Evolutionary conservation across 1,140 invertebrate genomes (phyloP), one percentile per base, ranked within the genome.

Genomic region (Ips nitidus): DNA sequence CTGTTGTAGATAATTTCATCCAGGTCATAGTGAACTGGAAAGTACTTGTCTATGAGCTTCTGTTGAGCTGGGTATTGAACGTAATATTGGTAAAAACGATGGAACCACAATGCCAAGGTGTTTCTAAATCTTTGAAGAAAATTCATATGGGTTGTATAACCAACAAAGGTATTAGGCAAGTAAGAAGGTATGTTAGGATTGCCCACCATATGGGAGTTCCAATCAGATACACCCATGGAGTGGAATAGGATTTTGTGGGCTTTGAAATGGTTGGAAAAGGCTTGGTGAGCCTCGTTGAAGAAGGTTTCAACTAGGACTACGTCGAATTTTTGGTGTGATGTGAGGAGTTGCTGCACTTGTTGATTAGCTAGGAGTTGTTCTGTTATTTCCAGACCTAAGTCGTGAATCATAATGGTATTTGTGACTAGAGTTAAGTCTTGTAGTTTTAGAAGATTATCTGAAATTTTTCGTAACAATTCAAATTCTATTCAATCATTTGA

Each of bases 301-400:
- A 84, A 83, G 5, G 79, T 74, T 47, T 82, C 80, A 4, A 81
- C 67, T 5, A 84, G 71, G 2, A 84, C 78, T 0, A 83, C 45
- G 76, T 85, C 83, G 66, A 78, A 85, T n/a, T 81, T 78, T 70
- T 83, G 80, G 3, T 75, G 69, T 0, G 75, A 73, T 7, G 71
- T 59, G 4, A 76, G 22, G 0, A 76, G 66, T 4, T 69, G 47
- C 69, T 73, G 74, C 1, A 76, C 74, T 37, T 74, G 50, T 52
- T 37, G 39, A 42, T 59, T 37, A 4, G 36, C 41, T 1, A 73
- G 53, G 5, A 70, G 43, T 2, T 36, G 41, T 55, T 64, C 56
- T 6, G 64, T 53, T 8, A 58, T 4, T 22, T 43, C 2, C 2
- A 43, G 42, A n/a, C 58, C 59, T 41, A 69, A 4, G 41, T 62